Base-by-base conservation (phyloP, 1,140 invertebrate genomes). In the Plectrocnemia conspersa region DNA sequence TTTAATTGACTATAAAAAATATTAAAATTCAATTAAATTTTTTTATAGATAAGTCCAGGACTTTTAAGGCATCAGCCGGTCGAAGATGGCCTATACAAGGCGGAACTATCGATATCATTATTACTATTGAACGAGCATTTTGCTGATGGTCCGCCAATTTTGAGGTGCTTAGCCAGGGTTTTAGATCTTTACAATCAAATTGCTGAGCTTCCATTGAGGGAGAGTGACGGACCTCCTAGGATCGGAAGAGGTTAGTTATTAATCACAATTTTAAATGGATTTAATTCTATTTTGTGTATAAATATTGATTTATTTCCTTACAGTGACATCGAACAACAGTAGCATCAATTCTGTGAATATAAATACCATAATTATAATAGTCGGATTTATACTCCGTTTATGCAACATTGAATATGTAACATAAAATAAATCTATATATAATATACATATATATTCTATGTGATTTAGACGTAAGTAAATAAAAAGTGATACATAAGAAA, bases 81-180 rank as follows among this genome's bases (percentile, higher is more conserved):
- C 3, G 53, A 61, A 19, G 54, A 56, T 10, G 58, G 58, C 1
- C 54, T 61, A 13, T 47, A 54, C 38, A 61, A 56, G 38, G 54
- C 58, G 3, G 58, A 61, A 15, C 45, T 61, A 15, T 61, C 58
- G 3, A 46, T 61, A 10, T 61, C 58, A 18, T 52, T 61, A 25
- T 38, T 57, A 25, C 55, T 61, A 2, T 32, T 61, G 3, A 16
- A 25, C 0, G 59, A 61, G 1, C 54, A 61, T 44, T 61, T 49
- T 24, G 22, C 38, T 35, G 59, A 61, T 13, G 59, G 59, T 6
- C 52, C 59, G 4, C 59, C 59, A 10, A 57, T 52, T 2, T 33
- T 61, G 29, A 49, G 59, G 38, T 61, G 59, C 27, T 42, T 61
- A 52, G 59, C 59, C 18, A 61, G 46, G 54, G 54, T 61, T 13